A percentile compares a stretch with the other conserved stretches of the same genome.
Evolutionary conservation across 2,888 invertebrate species (phyloP).

Genomic region (Charanyca ferruginea): DNA sequence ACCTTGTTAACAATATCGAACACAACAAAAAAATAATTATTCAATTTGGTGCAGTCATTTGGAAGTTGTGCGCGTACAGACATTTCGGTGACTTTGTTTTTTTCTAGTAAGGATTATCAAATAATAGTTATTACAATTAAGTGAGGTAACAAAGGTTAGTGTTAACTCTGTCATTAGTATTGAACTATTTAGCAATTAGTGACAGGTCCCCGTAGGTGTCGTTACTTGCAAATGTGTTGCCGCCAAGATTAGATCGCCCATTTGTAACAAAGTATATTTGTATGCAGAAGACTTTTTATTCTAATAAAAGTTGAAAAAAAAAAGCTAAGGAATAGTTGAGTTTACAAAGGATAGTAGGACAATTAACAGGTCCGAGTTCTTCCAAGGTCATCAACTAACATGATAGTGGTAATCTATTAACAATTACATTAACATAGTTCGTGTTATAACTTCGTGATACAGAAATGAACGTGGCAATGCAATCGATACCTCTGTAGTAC

Average conservation of each 20-base stretch:
- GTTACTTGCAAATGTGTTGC: slow-evolving; percentile 26
- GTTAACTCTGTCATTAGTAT: slow-evolving; percentile 47
- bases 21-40: too few relatives aligned
- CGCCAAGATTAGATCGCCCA: slow-evolving; percentile 9
- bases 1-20: too few relatives aligned
- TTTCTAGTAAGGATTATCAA: too few relatives aligned
- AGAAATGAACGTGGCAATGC: slow-evolving; percentile 50
- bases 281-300: too few relatives aligned
- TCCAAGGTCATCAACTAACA: slow-evolving; percentile 52
- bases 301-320: too few relatives aligned
- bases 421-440: slow-evolving; percentile 60
- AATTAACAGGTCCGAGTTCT: neutral
- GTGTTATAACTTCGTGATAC: slow-evolving; percentile 59
- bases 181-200: slow-evolving; percentile 24
- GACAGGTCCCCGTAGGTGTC: slow-evolving; percentile 28
- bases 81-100: too few relatives aligned
- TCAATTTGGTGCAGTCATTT: too few relatives aligned
- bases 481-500: slow-evolving; percentile 42
- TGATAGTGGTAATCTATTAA: slow-evolving; percentile 42
- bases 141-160: slow-evolving; percentile 23
- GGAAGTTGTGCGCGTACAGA: too few relatives aligned
- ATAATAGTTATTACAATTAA: neutral
- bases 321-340: too few relatives aligned
- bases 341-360: neutral
- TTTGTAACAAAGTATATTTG: too few relatives aligned